Conservation (phyloP, 2,888 invertebrate species). For the Hydriomena furcata region DNA sequence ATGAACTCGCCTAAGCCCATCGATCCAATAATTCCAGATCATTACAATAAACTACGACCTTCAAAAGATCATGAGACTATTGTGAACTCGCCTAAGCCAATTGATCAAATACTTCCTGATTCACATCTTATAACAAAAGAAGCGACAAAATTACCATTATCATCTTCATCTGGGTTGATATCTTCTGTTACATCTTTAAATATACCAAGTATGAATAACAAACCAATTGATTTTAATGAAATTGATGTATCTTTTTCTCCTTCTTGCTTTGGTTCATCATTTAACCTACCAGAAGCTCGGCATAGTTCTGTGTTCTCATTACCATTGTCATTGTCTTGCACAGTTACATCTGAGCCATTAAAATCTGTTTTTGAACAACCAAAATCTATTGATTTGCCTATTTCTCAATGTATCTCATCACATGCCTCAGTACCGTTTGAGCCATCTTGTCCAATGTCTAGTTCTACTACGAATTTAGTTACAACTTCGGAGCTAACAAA, state of each 20-base stretch:
- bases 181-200: slow-evolving; percentile 3
- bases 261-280: slow-evolving; percentile 1
- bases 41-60: too few species aligned
- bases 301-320: not conserved
- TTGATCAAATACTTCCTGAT: not conserved
- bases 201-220: not conserved
- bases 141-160: not conserved
- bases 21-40: too few species aligned
- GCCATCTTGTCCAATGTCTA: too few species aligned
- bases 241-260: not conserved
- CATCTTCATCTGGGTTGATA: not conserved
- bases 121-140: not conserved
- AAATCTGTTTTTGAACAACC: too few species aligned
- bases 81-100: too few species aligned
- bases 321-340: not conserved
- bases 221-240: not conserved
- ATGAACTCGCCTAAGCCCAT: too few species aligned
- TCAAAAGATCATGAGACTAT: too few species aligned
- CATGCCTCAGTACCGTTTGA: too few species aligned
- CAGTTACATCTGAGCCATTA: not conserved
- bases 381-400: too few species aligned
- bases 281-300: not conserved
- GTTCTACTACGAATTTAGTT: too few species aligned
- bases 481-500: too few species aligned
- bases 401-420: too few species aligned